Conservation (phyloP, 1,140 invertebrate genomes). For the Leptopilina boulardi region DNA sequence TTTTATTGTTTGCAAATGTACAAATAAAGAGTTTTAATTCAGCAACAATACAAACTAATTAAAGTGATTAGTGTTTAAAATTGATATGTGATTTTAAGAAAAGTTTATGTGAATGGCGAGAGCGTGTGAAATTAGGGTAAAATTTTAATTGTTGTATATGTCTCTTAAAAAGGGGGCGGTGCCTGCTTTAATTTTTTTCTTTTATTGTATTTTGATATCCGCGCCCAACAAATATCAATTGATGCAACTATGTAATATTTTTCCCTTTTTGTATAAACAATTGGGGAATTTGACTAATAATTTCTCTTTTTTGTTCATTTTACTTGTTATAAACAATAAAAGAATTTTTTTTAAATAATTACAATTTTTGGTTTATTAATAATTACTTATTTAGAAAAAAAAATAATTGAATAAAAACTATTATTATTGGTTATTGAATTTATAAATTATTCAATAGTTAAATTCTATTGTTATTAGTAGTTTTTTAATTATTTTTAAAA, state of each 20-base stretch:
- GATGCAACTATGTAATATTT: conserved; percentile 46
- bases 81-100: conserved; percentile 43
- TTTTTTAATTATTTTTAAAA: too few species aligned
- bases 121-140: conserved; percentile 53
- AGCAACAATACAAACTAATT: conserved; percentile 56
- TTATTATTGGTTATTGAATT: too few species aligned
- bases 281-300: not conserved
- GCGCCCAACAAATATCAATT: conserved; percentile 63
- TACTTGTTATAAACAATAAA: too few species aligned
- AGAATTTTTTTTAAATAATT: too few species aligned
- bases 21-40: conserved; percentile 64
- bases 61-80: conserved; percentile 44
- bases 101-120: conserved; percentile 58
- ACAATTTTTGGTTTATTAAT: too few species aligned
- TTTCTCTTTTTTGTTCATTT: conserved; percentile 26
- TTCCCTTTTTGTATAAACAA: conserved; percentile 7
- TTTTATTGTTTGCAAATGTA: conserved; percentile 69
- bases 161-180: conserved; percentile 66
- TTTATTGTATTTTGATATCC: conserved; percentile 60
- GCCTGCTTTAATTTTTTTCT: conserved; percentile 63
- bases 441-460: too few species aligned
- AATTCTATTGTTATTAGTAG: too few species aligned
- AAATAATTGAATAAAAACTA: too few species aligned
- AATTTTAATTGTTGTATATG: conserved; percentile 39
- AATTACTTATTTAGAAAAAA: too few species aligned